A percentile compares a stretch with the other conserved stretches of the same genome.
phyloP scores from a whole-genome alignment of 2,113 vertebrate genomes.

The Hippotragus niger region DNA sequence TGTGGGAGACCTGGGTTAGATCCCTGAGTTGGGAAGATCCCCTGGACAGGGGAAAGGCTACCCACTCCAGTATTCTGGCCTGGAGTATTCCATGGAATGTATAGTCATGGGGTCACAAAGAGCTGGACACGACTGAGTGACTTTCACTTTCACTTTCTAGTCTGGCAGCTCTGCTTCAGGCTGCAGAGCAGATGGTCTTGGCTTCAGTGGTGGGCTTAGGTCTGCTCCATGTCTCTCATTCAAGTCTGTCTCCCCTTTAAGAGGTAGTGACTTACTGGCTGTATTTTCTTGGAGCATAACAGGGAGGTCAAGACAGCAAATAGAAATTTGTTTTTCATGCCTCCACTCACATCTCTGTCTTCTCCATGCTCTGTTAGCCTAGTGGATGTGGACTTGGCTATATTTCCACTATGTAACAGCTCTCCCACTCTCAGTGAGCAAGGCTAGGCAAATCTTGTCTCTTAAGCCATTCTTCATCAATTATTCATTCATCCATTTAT shows the following conservation, averaged over 20 bases:
- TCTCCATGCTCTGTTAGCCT: not conserved
- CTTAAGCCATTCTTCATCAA: not conserved
- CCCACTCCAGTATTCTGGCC: not conserved
- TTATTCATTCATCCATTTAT: conserved; percentile 22
- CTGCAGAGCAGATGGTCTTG: not conserved
- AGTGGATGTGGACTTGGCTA: not conserved
- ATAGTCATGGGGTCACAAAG: not conserved
- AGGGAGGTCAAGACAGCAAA: not conserved
- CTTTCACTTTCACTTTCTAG: not conserved
- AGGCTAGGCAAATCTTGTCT: not conserved
- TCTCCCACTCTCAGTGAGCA: not conserved
- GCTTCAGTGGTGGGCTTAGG: not conserved
- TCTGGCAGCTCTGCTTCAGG: not conserved
- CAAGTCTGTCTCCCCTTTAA: not conserved
- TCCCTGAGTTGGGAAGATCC: not conserved
- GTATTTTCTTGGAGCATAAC: not conserved
- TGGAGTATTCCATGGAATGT: not conserved
- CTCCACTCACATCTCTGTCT: not conserved
- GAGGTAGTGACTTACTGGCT: not conserved
- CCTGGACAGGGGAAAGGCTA: not conserved
- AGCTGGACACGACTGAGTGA: not conserved
- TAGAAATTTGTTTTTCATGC: not conserved
- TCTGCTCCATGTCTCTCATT: not conserved
- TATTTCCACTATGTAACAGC: not conserved
- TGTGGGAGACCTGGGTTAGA: not conserved